These are phyloP conservation scores for Rousettus leschenaultii DNA, from an alignment of 2,113 vertebrate genomes.

Conservation along the genomic window DNA sequence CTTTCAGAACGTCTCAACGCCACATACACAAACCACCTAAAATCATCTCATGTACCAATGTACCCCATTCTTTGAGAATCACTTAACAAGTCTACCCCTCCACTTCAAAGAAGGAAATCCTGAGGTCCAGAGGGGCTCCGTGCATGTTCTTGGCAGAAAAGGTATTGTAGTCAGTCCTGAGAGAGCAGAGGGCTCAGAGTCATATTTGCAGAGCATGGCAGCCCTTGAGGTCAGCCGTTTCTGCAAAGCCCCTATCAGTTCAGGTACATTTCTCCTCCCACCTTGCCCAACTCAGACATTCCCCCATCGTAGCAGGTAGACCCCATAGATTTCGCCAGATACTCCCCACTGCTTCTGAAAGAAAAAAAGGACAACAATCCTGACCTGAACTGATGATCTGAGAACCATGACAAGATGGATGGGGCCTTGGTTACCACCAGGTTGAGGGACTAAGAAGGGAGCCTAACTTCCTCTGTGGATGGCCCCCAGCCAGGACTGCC, in stretches of 20 bases:
- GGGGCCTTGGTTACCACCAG: background rate
- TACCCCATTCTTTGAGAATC: background rate
- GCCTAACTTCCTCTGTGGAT: background rate
- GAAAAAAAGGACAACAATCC: background rate
- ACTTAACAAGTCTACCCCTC: background rate
- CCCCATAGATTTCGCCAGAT: background rate
- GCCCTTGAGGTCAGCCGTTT: background rate
- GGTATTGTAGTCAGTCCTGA: background rate
- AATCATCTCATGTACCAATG: background rate
- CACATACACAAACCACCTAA: background rate
- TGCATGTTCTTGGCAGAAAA: background rate
- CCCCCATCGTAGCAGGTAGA: background rate
- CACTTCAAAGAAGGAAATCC: background rate
- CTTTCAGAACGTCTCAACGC: background rate
- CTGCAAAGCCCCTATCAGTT: background rate
- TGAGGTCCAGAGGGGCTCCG: background rate
- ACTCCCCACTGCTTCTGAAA: background rate
- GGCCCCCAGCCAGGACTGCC: background rate
- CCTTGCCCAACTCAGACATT: background rate
- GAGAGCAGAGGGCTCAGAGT: background rate
- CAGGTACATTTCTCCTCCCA: background rate
- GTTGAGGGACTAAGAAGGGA: background rate
- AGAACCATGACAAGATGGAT: background rate
- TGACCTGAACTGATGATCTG: background rate
- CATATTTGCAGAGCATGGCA: rapidly evolving